Percentiles rank a stretch among this genome's conserved stretches.
phyloP scores from a whole-genome alignment of 1,140 invertebrate species.

The Harpegnathos saltator region DNA sequence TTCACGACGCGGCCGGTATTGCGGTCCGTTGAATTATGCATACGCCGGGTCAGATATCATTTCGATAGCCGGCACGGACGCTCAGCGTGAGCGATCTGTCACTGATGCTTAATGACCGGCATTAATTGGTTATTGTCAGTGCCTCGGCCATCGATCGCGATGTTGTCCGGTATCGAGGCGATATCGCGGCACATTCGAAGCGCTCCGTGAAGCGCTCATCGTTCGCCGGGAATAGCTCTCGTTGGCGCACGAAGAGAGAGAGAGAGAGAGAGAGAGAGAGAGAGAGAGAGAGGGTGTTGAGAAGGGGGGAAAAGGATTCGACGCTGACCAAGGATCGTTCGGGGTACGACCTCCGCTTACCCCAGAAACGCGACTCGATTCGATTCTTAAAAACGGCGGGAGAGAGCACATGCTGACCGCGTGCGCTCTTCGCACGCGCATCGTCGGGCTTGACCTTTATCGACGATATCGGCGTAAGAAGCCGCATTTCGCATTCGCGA shows the following conservation, averaged over 20 bases:
- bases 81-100: slow-evolving; percentile 65
- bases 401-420: background rate
- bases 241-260: too few species aligned
- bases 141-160: slow-evolving; percentile 51
- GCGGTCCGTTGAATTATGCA: slow-evolving; percentile 68
- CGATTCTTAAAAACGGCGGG: background rate
- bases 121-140: slow-evolving; percentile 74
- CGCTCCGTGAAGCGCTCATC: background rate
- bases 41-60: slow-evolving; percentile 63
- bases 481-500: slow-evolving; percentile 30
- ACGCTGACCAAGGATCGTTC: background rate
- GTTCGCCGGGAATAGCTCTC: background rate
- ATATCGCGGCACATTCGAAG: slow-evolving; percentile 10
- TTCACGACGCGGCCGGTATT: slow-evolving; percentile 58
- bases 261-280: background rate
- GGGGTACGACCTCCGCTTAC: background rate
- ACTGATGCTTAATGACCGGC: slow-evolving; percentile 72
- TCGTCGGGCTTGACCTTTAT: background rate
- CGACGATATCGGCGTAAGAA: slow-evolving; percentile 27
- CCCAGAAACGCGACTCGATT: background rate
- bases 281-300: background rate
- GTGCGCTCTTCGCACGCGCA: background rate
- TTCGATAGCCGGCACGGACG: slow-evolving; percentile 65
- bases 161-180: slow-evolving; percentile 9
- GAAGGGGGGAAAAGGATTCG: background rate